Conservation (phyloP, 2,797 vertebrate species). For the Clarias pachynema region DNA sequence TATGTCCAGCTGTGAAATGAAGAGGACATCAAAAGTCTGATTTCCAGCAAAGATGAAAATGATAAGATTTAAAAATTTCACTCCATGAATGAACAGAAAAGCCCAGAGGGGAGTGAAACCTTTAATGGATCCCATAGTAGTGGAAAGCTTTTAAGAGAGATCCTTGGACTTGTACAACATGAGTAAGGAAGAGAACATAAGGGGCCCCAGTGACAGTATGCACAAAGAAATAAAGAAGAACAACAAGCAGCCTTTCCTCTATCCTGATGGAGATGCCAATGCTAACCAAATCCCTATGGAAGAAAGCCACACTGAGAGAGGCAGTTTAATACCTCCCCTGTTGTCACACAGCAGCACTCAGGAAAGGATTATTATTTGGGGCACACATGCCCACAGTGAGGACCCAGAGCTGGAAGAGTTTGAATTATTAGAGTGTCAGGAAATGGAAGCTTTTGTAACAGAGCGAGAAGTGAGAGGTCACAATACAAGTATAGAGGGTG, state of each 20-base stretch:
- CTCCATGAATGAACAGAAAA: conserved; percentile 51
- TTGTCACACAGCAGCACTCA: conserved; percentile 76
- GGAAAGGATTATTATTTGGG: conserved; percentile 77
- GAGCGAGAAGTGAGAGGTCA: conserved; percentile 63
- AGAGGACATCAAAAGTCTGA: conserved; percentile 16
- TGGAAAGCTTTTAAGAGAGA: conserved; percentile 60
- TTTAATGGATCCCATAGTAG: conserved; percentile 68
- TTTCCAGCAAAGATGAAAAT: conserved; percentile 43
- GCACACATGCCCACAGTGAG: conserved; percentile 71
- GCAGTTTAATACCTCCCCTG: conserved; percentile 69
- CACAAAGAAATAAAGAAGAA: conserved; percentile 80
- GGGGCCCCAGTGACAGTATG: conserved; percentile 73
- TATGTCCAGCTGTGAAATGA: conserved; percentile 27
- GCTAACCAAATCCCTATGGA: conserved; percentile 83
- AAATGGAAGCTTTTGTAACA: conserved; percentile 71
- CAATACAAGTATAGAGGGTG: conserved; percentile 51
- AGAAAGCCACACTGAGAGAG: conserved; percentile 64
- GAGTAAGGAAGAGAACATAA: conserved; percentile 70
- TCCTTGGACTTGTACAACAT: conserved; percentile 61
- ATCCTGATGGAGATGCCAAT: conserved; percentile 81
- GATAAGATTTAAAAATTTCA: conserved; percentile 57
- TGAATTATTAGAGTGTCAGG: conserved; percentile 72
- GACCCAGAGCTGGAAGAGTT: conserved; percentile 73
- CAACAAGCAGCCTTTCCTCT: conserved; percentile 74
- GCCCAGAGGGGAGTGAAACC: conserved; percentile 32